Conservation (phyloP, 2,888 invertebrate species). For the Therioaphis trifolii region DNA sequence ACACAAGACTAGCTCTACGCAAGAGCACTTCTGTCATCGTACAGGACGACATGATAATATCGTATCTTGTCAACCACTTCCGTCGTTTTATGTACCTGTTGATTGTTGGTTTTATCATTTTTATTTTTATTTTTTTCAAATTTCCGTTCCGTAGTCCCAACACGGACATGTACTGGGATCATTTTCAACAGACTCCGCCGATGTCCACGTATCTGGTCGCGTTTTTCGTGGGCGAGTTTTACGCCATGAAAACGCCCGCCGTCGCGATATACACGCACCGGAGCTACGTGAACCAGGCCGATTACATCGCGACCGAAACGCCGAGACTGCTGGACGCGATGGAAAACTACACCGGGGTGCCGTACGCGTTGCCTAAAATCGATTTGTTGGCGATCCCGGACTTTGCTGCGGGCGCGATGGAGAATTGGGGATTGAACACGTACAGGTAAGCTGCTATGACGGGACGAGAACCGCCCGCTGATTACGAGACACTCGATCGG, state of each 20-base stretch:
- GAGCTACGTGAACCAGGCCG: constrained; percentile 67
- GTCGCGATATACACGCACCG: constrained; percentile 62
- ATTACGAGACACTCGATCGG: no score
- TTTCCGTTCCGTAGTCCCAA: background rate
- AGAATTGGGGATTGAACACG: constrained; percentile 84
- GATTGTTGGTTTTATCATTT: no score
- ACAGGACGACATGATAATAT: no score
- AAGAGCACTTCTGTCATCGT: no score
- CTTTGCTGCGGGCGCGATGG: constrained; percentile 90
- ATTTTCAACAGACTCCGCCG: constrained; percentile 64
- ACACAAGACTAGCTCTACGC: no score
- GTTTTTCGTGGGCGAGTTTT: constrained; percentile 83
- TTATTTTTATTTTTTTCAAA: background rate
- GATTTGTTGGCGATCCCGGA: constrained; percentile 93
- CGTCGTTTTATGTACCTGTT: no score
- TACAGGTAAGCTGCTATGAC: constrained; percentile 71
- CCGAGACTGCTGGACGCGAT: constrained; percentile 73
- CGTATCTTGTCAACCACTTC: no score
- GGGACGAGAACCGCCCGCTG: no score
- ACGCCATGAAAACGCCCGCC: constrained; percentile 67
- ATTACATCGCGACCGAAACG: constrained; percentile 73
- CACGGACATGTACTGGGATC: constrained; percentile 34
- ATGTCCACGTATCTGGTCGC: constrained; percentile 78
- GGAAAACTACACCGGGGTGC: constrained; percentile 73
- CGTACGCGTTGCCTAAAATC: constrained; percentile 82